Conservation (phyloP, 2,797 vertebrate genomes). For the Trichosurus vulpecula region DNA sequence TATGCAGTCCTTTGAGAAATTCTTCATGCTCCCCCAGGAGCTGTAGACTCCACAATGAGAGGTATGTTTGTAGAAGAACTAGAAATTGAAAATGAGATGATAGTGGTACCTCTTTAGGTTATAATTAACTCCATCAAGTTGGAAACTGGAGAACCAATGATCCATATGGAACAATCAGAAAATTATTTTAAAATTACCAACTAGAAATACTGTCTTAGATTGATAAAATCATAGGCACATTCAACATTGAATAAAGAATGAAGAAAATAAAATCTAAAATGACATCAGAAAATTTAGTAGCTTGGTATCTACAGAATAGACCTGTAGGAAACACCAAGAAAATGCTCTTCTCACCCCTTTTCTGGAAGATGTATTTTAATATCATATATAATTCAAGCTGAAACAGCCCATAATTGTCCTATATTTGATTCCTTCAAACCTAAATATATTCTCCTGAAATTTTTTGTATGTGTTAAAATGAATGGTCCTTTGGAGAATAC, state of each 20-base stretch:
- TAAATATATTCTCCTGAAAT: background rate
- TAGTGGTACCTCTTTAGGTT: background rate
- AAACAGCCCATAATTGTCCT: conserved; percentile 2
- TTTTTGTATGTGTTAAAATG: background rate
- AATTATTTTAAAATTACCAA: conserved; percentile 11
- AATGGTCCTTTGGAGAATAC: background rate
- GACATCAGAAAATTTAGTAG: background rate
- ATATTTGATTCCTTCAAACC: background rate
- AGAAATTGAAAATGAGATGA: background rate
- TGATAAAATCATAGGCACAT: background rate
- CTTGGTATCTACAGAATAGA: background rate
- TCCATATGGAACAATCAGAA: background rate
- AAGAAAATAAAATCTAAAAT: conserved; percentile 13
- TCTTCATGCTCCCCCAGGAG: conserved; percentile 5
- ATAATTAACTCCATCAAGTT: background rate
- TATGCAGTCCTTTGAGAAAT: background rate
- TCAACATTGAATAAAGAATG: conserved; percentile 7
- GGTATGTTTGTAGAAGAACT: background rate
- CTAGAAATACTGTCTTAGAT: background rate
- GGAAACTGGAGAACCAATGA: background rate
- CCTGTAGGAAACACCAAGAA: background rate
- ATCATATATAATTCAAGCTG: background rate
- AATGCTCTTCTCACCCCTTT: background rate
- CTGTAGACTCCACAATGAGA: conserved; percentile 22
- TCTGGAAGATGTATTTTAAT: background rate